These are phyloP conservation scores for Chionomys nivalis DNA, from an alignment of 2,113 vertebrate genomes.

Conservation along the genomic window DNA sequence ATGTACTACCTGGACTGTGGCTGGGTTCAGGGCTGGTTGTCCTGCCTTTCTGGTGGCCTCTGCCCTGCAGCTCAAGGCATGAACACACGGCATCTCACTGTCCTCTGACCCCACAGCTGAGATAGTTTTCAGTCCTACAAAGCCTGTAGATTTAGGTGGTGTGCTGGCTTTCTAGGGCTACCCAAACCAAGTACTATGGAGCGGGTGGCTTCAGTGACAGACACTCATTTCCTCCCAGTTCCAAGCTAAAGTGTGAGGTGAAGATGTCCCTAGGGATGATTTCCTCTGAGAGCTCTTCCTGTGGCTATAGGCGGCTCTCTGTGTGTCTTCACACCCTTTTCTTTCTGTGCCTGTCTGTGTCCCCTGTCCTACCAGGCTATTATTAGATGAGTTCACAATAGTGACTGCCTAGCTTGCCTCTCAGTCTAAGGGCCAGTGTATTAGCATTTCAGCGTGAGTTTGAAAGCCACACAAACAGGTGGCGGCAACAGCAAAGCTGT, in stretches of 20 bases:
- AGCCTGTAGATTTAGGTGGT: neutral
- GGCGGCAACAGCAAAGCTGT: neutral
- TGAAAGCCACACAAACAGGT: neutral
- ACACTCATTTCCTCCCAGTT: neutral
- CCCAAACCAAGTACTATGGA: neutral
- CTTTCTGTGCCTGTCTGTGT: neutral
- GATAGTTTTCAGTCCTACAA: neutral
- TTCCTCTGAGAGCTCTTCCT: neutral
- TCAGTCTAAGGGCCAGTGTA: neutral
- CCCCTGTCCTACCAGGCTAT: neutral
- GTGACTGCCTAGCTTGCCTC: neutral
- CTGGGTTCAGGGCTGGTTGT: neutral
- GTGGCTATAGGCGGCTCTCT: neutral
- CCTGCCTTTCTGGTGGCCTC: neutral
- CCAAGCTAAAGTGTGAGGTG: neutral
- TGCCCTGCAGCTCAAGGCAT: neutral
- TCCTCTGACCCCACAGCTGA: rapidly evolving
- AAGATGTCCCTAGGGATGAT: neutral
- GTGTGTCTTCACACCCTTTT: neutral
- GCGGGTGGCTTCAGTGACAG: neutral
- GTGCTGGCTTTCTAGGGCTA: neutral
- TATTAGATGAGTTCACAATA: too few relatives aligned
- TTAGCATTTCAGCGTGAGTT: neutral
- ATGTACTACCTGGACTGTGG: neutral
- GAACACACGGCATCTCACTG: rapidly evolving